These are phyloP conservation scores for Saccostrea cuccullata DNA, from an alignment of 1,140 invertebrate species.

Conservation along the genomic window DNA sequence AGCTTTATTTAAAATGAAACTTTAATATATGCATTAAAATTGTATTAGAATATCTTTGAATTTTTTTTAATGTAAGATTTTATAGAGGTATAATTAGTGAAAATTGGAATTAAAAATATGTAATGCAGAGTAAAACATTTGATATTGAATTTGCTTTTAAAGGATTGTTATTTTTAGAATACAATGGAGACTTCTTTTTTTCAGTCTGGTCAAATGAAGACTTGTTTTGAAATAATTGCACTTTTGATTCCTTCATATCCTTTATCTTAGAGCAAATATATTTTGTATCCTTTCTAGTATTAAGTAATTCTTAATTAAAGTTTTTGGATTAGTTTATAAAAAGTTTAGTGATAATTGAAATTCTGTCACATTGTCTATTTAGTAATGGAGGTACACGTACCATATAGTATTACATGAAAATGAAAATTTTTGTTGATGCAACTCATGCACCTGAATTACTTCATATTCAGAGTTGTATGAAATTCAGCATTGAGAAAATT, in stretches of 20 bases:
- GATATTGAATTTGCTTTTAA: too few species aligned
- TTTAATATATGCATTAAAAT: too few species aligned
- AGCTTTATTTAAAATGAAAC: too few species aligned
- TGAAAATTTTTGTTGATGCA: background rate
- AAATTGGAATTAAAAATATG: too few species aligned
- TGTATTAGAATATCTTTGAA: too few species aligned
- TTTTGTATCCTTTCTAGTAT: conserved; percentile 19
- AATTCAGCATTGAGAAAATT: background rate
- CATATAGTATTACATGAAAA: background rate
- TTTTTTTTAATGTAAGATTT: too few species aligned
- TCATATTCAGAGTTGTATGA: conserved; percentile 23
- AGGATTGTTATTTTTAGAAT: background rate
- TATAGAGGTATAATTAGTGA: too few species aligned
- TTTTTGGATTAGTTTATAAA: background rate
- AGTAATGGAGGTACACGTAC: background rate
- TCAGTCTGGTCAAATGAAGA: conserved; percentile 35
- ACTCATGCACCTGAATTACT: conserved; percentile 27
- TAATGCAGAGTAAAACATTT: too few species aligned
- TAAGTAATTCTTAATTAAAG: background rate
- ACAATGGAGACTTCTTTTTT: conserved; percentile 21
- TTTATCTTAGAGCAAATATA: conserved; percentile 6
- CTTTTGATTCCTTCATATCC: conserved; percentile 26
- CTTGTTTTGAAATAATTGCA: conserved; percentile 31
- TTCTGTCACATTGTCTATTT: background rate
- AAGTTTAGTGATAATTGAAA: background rate